Evolutionary conservation across 2,113 vertebrate genomes (phyloP).

Genomic region (Pavo muticus): DNA sequence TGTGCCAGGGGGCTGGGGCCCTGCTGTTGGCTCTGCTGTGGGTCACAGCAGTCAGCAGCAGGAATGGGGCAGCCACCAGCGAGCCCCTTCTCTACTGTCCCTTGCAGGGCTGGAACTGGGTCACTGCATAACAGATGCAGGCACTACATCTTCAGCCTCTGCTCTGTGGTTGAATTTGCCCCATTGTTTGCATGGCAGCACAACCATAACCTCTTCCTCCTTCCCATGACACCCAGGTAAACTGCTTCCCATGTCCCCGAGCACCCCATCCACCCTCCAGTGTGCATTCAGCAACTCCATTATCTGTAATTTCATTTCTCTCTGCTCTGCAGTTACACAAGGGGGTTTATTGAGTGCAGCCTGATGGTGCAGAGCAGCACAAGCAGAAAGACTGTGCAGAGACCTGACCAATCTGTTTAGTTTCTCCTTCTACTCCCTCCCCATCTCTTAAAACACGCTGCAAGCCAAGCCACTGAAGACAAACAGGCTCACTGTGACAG

Average conservation of each 20-base stretch:
- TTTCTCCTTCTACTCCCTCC: neutral
- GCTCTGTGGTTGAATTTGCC: rapidly evolving
- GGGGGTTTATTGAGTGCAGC: neutral
- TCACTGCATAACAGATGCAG: neutral
- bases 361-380: neutral
- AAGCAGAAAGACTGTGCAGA: neutral
- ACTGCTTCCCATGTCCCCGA: neutral
- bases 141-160: neutral
- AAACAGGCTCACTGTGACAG: neutral
- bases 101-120: neutral
- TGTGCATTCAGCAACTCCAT: neutral
- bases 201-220: neutral
- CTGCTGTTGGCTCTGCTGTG: neutral
- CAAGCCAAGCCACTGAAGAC: neutral
- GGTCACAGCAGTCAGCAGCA: rapidly evolving
- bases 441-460: neutral
- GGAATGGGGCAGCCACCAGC: neutral
- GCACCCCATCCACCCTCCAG: neutral
- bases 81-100: neutral
- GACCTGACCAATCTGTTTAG: neutral
- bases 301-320: neutral
- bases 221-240: neutral
- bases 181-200: neutral
- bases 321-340: rapidly evolving
- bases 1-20: neutral